These are phyloP conservation scores for Melieria crassipennis DNA, from an alignment of 2,888 invertebrate genomes.

Conservation along the genomic window DNA sequence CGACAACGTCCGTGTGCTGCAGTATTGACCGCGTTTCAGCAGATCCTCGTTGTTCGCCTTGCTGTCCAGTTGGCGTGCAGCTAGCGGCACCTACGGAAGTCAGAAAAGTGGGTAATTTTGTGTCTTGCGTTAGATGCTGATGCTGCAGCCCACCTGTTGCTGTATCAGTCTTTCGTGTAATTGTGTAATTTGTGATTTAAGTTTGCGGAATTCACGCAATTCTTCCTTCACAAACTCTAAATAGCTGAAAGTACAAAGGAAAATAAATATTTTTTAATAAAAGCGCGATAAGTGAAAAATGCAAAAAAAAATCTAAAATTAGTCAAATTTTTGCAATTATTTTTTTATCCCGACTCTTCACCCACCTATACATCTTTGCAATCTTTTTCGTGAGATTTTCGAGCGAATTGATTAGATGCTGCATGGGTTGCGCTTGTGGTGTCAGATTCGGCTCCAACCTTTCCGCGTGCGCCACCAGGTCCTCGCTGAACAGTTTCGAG, in stretches of 20 bases:
- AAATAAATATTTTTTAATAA: too few relatives aligned
- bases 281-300: not conserved
- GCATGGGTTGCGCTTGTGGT: slow-evolving; percentile 56
- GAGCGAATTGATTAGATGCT: slow-evolving; percentile 59
- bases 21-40: slow-evolving; percentile 62
- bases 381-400: slow-evolving; percentile 60
- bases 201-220: slow-evolving; percentile 58
- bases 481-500: slow-evolving; percentile 60
- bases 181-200: slow-evolving; percentile 57
- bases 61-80: slow-evolving; percentile 56
- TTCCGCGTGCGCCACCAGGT: slow-evolving; percentile 61
- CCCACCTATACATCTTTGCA: slow-evolving; percentile 56
- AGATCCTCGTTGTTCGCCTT: slow-evolving; percentile 57
- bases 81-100: slow-evolving; percentile 54
- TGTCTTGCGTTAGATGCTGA: not conserved
- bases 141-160: slow-evolving; percentile 51
- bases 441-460: slow-evolving; percentile 57
- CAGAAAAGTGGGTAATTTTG: not conserved
- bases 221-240: slow-evolving; percentile 63
- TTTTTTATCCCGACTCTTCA: not conserved
- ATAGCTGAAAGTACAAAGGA: slow-evolving; percentile 49
- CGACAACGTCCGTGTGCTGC: slow-evolving; percentile 60
- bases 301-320: not conserved
- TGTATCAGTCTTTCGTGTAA: slow-evolving; percentile 60
- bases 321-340: not conserved